Conservation (phyloP, 2,797 vertebrate genomes). For the Anisognathus igniventris region DNA sequence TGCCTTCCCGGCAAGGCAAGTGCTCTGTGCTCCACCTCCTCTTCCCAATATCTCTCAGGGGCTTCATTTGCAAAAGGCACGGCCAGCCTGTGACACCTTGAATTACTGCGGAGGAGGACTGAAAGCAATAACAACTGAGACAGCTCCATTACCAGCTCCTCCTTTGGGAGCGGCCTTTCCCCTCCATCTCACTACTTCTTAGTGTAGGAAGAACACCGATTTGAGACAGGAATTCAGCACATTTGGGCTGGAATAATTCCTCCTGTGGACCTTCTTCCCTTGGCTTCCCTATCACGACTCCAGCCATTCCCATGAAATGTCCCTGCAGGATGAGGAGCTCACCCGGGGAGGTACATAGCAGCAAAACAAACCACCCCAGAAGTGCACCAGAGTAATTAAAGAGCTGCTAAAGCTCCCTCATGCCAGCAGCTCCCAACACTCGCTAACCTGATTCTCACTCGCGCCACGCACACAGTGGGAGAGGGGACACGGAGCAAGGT, state of each 20-base stretch:
- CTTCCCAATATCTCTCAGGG: background rate
- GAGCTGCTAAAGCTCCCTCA: background rate
- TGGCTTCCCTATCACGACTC: background rate
- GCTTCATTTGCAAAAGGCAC: background rate
- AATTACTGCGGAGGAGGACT: background rate
- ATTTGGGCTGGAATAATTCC: background rate
- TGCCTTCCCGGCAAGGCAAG: background rate
- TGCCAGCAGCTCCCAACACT: background rate
- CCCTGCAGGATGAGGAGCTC: background rate
- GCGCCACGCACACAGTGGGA: rapidly evolving
- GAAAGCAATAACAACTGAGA: background rate
- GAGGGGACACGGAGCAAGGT: background rate
- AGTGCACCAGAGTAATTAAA: background rate
- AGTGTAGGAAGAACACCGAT: rapidly evolving
- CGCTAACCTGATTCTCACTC: background rate
- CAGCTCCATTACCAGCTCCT: conserved; percentile 13
- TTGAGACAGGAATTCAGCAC: background rate
- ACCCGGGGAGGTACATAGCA: background rate
- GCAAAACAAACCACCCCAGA: background rate
- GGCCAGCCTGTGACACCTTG: background rate
- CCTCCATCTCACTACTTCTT: background rate
- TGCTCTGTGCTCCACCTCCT: background rate
- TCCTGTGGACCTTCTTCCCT: background rate
- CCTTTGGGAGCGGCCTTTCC: conserved; percentile 7
- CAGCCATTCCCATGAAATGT: rapidly evolving